Conservation (phyloP, 2,113 vertebrate species). For the Tangachromis dhanisi region DNA sequence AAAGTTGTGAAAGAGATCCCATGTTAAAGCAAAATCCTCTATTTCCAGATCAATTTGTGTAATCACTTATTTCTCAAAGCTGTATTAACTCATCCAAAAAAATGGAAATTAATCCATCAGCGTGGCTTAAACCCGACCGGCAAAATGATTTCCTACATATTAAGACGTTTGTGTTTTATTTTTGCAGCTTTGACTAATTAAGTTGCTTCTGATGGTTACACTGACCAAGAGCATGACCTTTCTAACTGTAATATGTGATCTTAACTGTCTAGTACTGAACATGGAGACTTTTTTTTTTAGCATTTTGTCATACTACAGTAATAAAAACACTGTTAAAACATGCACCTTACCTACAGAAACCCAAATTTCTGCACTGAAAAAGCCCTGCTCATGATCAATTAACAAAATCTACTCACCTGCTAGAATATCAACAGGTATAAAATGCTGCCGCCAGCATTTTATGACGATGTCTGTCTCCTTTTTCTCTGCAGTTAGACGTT, state of each 20-base stretch:
- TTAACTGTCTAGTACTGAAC: not conserved
- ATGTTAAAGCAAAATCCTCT: not conserved
- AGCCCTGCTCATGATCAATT: not conserved
- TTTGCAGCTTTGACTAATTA: not conserved
- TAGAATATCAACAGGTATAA: not conserved
- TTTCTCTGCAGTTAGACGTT: conserved; percentile 60
- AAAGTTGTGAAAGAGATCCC: not conserved
- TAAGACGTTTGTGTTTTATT: not conserved
- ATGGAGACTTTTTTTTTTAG: not conserved
- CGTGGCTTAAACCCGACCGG: not conserved
- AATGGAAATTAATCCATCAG: not conserved
- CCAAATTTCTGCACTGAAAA: not conserved
- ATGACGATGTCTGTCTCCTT: not conserved
- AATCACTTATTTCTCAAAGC: not conserved
- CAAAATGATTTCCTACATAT: not conserved
- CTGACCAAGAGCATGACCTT: not conserved
- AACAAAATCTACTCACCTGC: not conserved
- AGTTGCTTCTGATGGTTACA: not conserved
- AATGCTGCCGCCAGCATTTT: not conserved
- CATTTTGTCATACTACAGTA: not conserved
- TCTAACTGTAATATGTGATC: not conserved
- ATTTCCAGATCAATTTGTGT: not conserved
- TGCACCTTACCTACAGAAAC: not conserved
- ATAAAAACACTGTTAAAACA: not conserved
- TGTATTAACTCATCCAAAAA: not conserved